Base-by-base conservation (phyloP, 2,113 vertebrate species). In the Todiramphus chloris region DNA sequence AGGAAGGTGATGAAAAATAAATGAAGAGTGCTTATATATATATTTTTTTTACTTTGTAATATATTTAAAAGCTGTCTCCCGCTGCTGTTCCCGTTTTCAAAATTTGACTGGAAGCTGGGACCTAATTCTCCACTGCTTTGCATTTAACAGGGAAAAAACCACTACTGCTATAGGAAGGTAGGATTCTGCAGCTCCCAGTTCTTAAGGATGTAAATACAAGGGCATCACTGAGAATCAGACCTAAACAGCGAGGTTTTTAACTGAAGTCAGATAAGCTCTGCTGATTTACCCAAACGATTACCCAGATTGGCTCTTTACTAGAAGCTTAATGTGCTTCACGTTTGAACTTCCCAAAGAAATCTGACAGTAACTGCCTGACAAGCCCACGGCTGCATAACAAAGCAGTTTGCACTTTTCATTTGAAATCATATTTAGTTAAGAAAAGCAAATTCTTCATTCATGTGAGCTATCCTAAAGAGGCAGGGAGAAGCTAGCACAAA, bases 1-100 rank as follows among this genome's bases (percentile, higher is more conserved):
- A 91, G 63, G 67, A 86, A 92, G 85, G 67, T 80, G 85, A 91
- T 90, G 64, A 90, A 96, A 96, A 97, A 89, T 66, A 94, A 93
- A 91, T 44, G 27, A 89, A 89, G 75, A 83, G 20, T 62, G 39
- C 75, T 87, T 89, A 62, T 58, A 24, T 41, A 41, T 41, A 41
- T 41, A 9, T 41, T 43, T 41, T 43, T 90, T 91, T 85, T 37
- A 50, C 44, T 80, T 85, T 50, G 43, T 80, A 94, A 82, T 85
- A 76, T 43, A 82, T 82, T 91, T 87, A 50, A 85, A 93, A 94
- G 50, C 46, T 73, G 33, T 91, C 46, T 91, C 50, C 44, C 48
- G 53, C 67, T 79, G 44, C 79, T 90, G 43, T 73, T 95, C 30
- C 58, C 24, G 9, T 88, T 93, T 80, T 68, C 74, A 51, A 87